Conservation (phyloP, 23 tunicate species). For the Halocynthia roretzi region DNA sequence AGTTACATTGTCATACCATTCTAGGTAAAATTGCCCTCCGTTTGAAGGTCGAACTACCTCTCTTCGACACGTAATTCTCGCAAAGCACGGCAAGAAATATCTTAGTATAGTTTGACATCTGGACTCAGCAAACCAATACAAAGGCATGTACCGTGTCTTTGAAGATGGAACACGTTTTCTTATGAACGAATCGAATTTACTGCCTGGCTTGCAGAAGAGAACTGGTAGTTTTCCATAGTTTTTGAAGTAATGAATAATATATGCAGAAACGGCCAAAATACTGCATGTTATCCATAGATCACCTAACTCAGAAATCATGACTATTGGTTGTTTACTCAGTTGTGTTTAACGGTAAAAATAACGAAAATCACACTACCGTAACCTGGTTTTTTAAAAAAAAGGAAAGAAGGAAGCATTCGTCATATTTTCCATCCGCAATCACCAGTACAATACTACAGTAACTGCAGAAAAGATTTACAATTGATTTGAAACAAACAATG, state of each 20-base stretch:
- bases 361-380: too few relatives aligned
- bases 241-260: neutral
- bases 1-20: constrained; percentile 7
- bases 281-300: too few relatives aligned
- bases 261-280: neutral
- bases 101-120: constrained; percentile 11
- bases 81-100: constrained; percentile 15
- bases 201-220: neutral
- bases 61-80: constrained; percentile 7
- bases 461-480: too few relatives aligned
- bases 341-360: too few relatives aligned
- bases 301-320: too few relatives aligned
- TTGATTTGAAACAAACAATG: too few relatives aligned
- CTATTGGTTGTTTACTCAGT: too few relatives aligned
- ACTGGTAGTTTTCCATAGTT: constrained; percentile 17
- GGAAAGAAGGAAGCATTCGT: too few relatives aligned
- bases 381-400: too few relatives aligned
- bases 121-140: constrained; percentile 18
- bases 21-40: constrained; percentile 2
- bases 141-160: constrained; percentile 2
- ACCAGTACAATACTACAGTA: too few relatives aligned
- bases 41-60: neutral
- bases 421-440: too few relatives aligned
- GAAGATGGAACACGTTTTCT: constrained; percentile 2
- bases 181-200: neutral